Base-by-base conservation (phyloP, 2,797 vertebrate species). In the Poeciliopsis paucimaculata region DNA sequence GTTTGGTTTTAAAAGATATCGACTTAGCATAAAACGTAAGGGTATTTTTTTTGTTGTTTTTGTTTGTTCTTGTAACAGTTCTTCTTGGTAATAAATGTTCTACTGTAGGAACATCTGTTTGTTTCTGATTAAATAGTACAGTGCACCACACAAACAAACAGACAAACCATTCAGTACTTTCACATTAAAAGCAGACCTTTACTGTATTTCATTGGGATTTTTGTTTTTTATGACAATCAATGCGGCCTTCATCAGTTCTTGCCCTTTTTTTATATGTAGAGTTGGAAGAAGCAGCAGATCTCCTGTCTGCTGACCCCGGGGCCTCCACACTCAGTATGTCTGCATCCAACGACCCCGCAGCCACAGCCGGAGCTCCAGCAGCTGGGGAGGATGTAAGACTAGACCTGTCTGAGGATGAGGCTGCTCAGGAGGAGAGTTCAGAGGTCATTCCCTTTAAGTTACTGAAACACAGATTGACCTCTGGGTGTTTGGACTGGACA, bases 261-360 rank as follows among this genome's bases (percentile, higher is more conserved):
- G n/a, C 41, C 41, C 53, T 45, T 75, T 26, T 26, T 60, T 4
- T 64, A 6, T 64, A 13, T 74, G 66, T 18, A 98, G 97, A 97
- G 90, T 97, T 97, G 51, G 95, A 96, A 15, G 97, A 96, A 87
- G 96, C 97, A 1, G 89, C 95, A 26, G 95, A 95, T 87, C 93
- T 97, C 70, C 79, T 97, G 64, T 93, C 96, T 7, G 95, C 92
- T 45, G 94, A 95, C 82, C 95, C 96, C 0, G 91, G 92, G 4
- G 96, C 95, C 76, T 91, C 95, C 47, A 96, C 94, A 0, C 88
- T 95, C 79, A 95, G 95, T 6, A 78, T 91, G 57, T 87, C 89
- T 0, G 84, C 76, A 77, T 82, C 91, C 10, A 89, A 82, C 75
- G 45, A 68, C 75, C 72, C 47, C 13, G 81, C 87, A 43, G 9